Conservation (phyloP, 1,140 invertebrate species). For the Drosophila lini region DNA sequence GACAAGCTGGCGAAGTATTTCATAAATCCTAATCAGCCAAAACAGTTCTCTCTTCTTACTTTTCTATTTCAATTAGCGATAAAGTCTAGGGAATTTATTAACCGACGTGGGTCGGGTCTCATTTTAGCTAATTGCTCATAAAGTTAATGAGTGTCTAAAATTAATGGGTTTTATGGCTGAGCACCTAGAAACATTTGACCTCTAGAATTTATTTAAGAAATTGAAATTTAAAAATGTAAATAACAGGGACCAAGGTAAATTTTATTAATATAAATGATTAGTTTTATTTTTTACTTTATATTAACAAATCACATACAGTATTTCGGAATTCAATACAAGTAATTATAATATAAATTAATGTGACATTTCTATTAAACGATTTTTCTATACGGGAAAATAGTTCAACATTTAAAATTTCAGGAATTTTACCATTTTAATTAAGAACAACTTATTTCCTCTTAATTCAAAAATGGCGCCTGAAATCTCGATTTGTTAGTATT, state of each 20-base stretch:
- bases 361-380: not conserved
- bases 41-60: not conserved
- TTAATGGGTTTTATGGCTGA: constrained; percentile 4
- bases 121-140: constrained; percentile 3
- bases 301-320: no score
- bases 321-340: not conserved
- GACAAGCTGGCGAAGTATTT: constrained; percentile 45
- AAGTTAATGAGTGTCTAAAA: constrained; percentile 16
- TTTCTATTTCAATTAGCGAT: constrained; percentile 15
- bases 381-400: no score
- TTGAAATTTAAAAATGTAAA: no score
- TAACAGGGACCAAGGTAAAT: no score
- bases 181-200: not conserved
- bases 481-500: not conserved
- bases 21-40: constrained; percentile 37
- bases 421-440: not conserved
- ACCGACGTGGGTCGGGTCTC: not conserved
- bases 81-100: constrained; percentile 18
- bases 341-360: not conserved
- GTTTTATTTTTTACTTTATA: no score
- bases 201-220: not conserved
- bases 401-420: no score
- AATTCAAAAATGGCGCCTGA: not conserved
- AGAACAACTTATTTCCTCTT: no score
- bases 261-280: no score